These are phyloP conservation scores for Mycteria americana DNA, from an alignment of 2,797 vertebrate genomes.

Conservation along the genomic window DNA sequence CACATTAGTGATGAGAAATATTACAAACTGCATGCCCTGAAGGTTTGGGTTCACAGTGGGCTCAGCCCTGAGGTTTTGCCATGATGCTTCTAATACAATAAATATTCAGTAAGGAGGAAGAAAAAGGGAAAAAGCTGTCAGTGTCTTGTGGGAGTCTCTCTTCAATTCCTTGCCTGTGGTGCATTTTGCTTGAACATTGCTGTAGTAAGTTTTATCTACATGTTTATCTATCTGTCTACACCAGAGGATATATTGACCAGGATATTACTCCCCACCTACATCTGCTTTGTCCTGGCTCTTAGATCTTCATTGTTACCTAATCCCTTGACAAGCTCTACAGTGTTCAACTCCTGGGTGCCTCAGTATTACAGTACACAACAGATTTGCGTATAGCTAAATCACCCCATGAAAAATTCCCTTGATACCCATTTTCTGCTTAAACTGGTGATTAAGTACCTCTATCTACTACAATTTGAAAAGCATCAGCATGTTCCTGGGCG, in stretches of 20 bases:
- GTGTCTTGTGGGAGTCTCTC: neutral
- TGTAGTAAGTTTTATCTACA: slow-evolving; percentile 28
- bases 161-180: slow-evolving; percentile 13
- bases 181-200: neutral
- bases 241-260: slow-evolving; percentile 32
- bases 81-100: neutral
- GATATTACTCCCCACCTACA: slow-evolving; percentile 26
- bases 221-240: slow-evolving; percentile 51
- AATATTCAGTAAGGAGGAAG: neutral
- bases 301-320: slow-evolving; percentile 55
- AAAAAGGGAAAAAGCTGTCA: neutral
- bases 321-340: slow-evolving; percentile 14
- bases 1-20: neutral
- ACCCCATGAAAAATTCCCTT: slow-evolving; percentile 49
- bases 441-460: slow-evolving; percentile 49
- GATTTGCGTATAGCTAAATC: slow-evolving; percentile 62
- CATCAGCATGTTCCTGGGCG: slow-evolving; percentile 43
- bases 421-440: slow-evolving; percentile 42
- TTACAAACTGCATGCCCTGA: neutral
- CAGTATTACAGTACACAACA: neutral
- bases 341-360: slow-evolving; percentile 6
- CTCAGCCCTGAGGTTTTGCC: neutral
- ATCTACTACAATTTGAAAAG: slow-evolving; percentile 43
- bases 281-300: slow-evolving; percentile 23
- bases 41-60: neutral